Base-by-base conservation (phyloP, 2,797 vertebrate species). In the Ctenopoma multispine region DNA sequence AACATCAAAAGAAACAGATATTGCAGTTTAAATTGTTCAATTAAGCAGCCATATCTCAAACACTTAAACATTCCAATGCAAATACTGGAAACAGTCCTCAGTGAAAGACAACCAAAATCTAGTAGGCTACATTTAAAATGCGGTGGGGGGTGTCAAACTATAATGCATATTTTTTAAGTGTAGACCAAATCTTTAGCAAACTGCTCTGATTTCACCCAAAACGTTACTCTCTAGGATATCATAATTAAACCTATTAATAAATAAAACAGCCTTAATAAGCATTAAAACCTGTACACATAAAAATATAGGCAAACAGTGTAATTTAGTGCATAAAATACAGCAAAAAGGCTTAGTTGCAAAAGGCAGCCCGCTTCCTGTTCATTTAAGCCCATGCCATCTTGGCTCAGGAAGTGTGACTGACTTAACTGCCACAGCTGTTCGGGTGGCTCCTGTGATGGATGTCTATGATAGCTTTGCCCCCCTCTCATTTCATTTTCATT, bases 231-330 rank as follows among this genome's bases (percentile, higher is more conserved):
- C 83, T 77, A 69, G 85, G 66, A 84, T 83, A 76, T 80, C 87
- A 85, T 65, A 79, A 79, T 71, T 55, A 86, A 88, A 81, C 61
- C 78, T 72, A 81, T 82, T 60, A 94, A 94, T 94, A 95, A 95
- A 92, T 94, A 91, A 92, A 92, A 91, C 80, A 77, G 84, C 73
- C 78, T 83, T 74, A 87, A 89, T 90, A 86, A 90, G 29, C 77
- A 86, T 80, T 82, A 88, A 66, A 88, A 92, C 53, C 86, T 91
- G 81, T 92, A 92, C 89, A 93, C 77, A 88, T 88, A 90, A 71
- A 88, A 85, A 76, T 83, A 69, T 84, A 92, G 91, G 94, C 91
- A 93, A 92, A 91, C 89, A 87, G 89, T 93, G 89, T 93, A 90
- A 72, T 87, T 88, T 92, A 92, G 92, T 94, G 91, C 92, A 92